phyloP scores from a whole-genome alignment of 2,113 vertebrate genomes.

The Callipepla squamata region DNA sequence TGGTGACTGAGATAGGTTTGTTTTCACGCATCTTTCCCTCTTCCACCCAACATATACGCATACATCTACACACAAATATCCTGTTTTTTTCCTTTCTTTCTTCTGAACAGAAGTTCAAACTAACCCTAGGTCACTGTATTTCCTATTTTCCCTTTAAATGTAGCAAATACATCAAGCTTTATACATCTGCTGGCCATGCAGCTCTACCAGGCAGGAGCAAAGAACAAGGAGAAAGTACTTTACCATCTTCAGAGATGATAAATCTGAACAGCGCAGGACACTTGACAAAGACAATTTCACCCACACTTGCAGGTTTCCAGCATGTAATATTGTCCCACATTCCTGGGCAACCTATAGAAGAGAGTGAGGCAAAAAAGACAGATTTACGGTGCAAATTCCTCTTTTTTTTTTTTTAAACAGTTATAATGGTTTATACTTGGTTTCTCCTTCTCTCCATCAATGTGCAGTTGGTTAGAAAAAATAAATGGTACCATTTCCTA shows the following conservation, averaged over 20 bases:
- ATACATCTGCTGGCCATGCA: background rate
- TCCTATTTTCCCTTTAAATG: background rate
- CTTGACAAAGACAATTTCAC: conserved; percentile 87
- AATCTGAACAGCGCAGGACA: conserved; percentile 91
- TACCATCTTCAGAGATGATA: conserved; percentile 90
- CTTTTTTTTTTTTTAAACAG: background rate
- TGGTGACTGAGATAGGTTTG: background rate
- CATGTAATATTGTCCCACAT: conserved; percentile 98
- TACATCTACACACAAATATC: background rate
- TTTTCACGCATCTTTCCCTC: background rate
- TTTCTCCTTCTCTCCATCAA: background rate
- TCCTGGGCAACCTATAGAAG: conserved; percentile 84
- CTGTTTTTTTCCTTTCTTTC: background rate
- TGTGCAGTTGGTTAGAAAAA: background rate
- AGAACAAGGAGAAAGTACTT: background rate
- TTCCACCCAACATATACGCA: fast-evolving
- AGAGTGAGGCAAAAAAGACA: background rate
- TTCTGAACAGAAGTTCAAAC: background rate
- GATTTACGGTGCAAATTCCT: background rate
- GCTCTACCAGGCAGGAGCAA: background rate
- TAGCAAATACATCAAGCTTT: background rate
- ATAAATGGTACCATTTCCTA: background rate
- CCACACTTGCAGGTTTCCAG: conserved; percentile 88
- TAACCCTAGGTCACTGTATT: background rate
- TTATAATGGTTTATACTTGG: fast-evolving